A percentile compares a stretch with the other conserved stretches of the same genome.
Conservation (phyloP, 2,888 invertebrate species). For the Monopis laevigella region DNA sequence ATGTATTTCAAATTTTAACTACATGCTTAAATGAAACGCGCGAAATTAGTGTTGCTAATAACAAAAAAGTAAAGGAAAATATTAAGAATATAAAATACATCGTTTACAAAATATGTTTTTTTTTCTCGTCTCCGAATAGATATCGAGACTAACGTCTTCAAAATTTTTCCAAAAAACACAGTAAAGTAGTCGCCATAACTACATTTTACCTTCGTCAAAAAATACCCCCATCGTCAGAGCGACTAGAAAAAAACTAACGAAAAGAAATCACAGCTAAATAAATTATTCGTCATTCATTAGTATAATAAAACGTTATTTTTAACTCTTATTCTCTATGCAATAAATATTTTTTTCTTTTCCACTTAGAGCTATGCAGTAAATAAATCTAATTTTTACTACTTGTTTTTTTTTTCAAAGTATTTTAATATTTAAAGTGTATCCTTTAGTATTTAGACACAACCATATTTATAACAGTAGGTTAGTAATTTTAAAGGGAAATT, state of each 20-base stretch:
- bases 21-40: constrained; percentile 38
- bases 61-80: constrained; percentile 13
- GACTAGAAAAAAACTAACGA: constrained; percentile 6
- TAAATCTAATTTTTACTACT: constrained; percentile 45
- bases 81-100: constrained; percentile 57
- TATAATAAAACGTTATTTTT: not conserved
- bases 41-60: constrained; percentile 19
- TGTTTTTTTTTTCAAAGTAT: not conserved
- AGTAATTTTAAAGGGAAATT: constrained; percentile 40
- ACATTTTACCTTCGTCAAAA: constrained; percentile 4
- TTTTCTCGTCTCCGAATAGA: not conserved
- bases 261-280: constrained; percentile 2
- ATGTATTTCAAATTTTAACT: constrained; percentile 60
- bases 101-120: constrained; percentile 51
- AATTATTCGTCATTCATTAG: not conserved
- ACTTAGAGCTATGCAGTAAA: constrained; percentile 51
- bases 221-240: constrained; percentile 4
- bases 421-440: constrained; percentile 37
- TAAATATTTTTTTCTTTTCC: constrained; percentile 64
- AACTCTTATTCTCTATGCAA: constrained; percentile 43
- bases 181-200: constrained; percentile 14
- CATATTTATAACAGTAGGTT: constrained; percentile 50
- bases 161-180: constrained; percentile 61
- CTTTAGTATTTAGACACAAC: constrained; percentile 61
- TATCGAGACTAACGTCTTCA: constrained; percentile 29